Base-by-base conservation (phyloP, 1,140 invertebrate species). In the Calephelis virginiensis region DNA sequence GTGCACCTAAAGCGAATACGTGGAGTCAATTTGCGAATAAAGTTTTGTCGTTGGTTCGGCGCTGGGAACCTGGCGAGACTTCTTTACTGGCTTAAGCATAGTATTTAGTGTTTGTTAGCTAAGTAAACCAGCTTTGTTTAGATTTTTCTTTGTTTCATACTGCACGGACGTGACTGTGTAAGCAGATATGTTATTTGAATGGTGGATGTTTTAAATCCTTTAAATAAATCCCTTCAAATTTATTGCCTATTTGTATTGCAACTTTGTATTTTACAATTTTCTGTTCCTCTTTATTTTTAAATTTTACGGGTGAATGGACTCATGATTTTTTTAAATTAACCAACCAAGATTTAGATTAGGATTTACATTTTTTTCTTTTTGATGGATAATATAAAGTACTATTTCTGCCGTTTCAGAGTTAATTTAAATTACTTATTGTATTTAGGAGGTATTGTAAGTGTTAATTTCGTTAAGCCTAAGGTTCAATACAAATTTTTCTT, bases 1-100 rank as follows among this genome's bases (percentile, higher is more conserved):
- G 80, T 89, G 88, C 88, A 89, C 80, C 82, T 88, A 82, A 83
- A 86, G 85, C 86, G 84, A 83, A 89, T 87, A 86, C 88, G 82
- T 83, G 79, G 70, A 89, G 85, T 90, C 88, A 90, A 90, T 90
- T 90, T 89, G 85, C 78, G 83, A 90, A 83, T 83, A 83, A 89
- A 89, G 71, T 88, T 86, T 74, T 62, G 73, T 76, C 73, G 80
- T 88, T 82, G 83, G 80, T 83, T 83, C 82, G 81, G 80, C 78
- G 72, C 71, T 76, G 48, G 14, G 71, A 78, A 75, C 73, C 70
- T 68, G 73, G 70, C 66, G 65, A 80, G 79, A 86, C 78, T 79
- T 76, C 73, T 83, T 84, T 83, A 77, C 81, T 72, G 77, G 74
- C 76, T 78, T 77, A 77, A 81, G 74, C 73, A 78, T 74, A 74